Base-by-base conservation (phyloP, 2,113 vertebrate species). In the Seriola quinqueradiata region DNA sequence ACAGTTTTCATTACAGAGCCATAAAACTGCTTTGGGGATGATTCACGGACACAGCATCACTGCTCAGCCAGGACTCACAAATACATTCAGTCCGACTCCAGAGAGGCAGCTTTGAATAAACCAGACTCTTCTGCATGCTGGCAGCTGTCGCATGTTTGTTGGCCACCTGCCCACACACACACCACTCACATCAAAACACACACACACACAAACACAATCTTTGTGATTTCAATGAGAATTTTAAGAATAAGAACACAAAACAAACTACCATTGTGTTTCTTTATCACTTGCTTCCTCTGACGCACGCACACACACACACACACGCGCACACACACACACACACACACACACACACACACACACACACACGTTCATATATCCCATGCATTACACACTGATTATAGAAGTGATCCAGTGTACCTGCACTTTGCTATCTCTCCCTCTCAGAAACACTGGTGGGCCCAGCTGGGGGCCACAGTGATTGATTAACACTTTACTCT, bases 1-100 rank as follows among this genome's bases (percentile, higher is more conserved):
- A n/a, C 57, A 73, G 54, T 78, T 78, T 83, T 77, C 52, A 77
- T 72, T 66, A 71, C 61, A n/a, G 40, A 42, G 25, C 38, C 61
- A n/a, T 61, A 55, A 83, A 83, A 59, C 32, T 44, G 68, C 69
- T 70, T 50, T 34, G 60, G 32, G 60, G 44, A 55, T 54, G 75
- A 78, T 83, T 83, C 68, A 77, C 40, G 7, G 79, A 70, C 65
- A 32, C 61, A 44, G 55, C 8, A 19, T 50, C 40, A 61, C 50
- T n/a, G 34, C 50, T 52, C 66, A 38, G 36, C 80, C 65, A 55
- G 38, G 17, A 57, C 60, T 59, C 65, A 13, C 28, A 61, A 36
- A 68, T 17, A 36, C 75, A 36, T 59, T 46, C 48, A 40, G 19
- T 11, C 17, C 0, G 38, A 69, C 46, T 77, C 54, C 38, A 38